Evolutionary conservation across 2,113 vertebrate species (phyloP), one percentile per base, ranked within the genome.

Genomic region (Isichthys henryi): DNA sequence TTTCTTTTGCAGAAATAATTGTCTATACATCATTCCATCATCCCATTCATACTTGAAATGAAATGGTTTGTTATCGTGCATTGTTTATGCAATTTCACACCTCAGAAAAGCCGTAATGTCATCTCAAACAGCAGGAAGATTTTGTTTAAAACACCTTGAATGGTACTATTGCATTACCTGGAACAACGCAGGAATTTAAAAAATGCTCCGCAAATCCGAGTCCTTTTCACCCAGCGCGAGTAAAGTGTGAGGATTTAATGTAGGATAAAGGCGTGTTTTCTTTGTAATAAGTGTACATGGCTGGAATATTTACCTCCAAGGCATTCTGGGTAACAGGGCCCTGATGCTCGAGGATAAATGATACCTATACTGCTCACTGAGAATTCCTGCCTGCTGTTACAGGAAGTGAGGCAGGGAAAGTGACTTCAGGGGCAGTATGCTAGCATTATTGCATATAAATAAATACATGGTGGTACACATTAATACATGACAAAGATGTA

Each of bases 41-140:
- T 80, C 74, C 74, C n/a, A 27, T 43, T 80, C 74, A 80, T 80
- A 43, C 74, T 43, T 80, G 74, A 80, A 80, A 80, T 80, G 11
- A 80, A 80, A 80, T 7, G 74, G 74, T 80, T 43, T 80, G 74
- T 80, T 80, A 80, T 80, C 6, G 15, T 80, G 74, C 74, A 80
- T 19, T 80, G 74, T 80, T 80, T 80, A 43, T 80, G 35, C 35
- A 80, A 80, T 80, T 80, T 80, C 74, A 80, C 74, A 80, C 74
- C 35, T 39, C 35, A 39, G 31, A 39, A 77, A 39, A 15, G 70
- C 13, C 35, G 70, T 77, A 77, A 77, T 80, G 74, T 80, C 74
- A 80, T 70, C 74, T 39, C 35, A 80, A 80, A 43, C 74, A 19
- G 35, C 5, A 6, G 74, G 35, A 19, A 80, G 35, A 80, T 80